Evolutionary conservation across 2,113 vertebrate species (phyloP), one percentile per base, ranked within the genome.

Genomic region (Malurus melanocephalus): DNA sequence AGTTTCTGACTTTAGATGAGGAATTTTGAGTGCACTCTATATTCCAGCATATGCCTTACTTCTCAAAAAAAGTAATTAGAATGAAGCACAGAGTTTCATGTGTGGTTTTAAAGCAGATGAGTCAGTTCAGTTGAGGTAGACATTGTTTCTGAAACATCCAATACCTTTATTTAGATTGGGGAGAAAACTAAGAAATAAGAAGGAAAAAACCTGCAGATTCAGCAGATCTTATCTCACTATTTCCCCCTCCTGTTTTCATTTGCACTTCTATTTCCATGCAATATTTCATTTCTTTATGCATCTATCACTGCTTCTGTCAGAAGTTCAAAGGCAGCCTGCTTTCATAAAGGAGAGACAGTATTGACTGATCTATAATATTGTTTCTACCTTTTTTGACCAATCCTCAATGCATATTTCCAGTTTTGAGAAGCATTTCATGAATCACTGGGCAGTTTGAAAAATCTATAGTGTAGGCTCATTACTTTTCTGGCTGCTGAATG

Each of bases 401-500:
- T 95, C 83, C 85, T 95, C 68, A 78, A 76, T 72, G 91, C 71
- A 73, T 83, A 95, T 93, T 93, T 94, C n/a, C 40, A 93, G 72
- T 94, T 96, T 93, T 56, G 67, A 94, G 94, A 96, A 92, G 57
- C 67, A 95, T 95, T 96, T 96, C 92, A 91, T 95, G 95, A 96
- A 88, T 93, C 94, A 93, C 90, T 95, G 91, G 93, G 87, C 86
- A 94, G 90, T 96, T 93, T 94, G 87, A 93, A 92, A 96, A 94
- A 96, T 96, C 95, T 82, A 93, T 94, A 96, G 49, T 49, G 79
- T 89, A 90, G 87, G 60, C 60, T 96, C 78, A 93, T 96, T 95
- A 94, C 56, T 82, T 87, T 91, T 42, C 80, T 87, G 78, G 78
- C 75, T 93, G 78, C 86, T 92, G 88, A 84, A 71, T 90, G 65